A percentile compares a stretch with the other conserved stretches of the same genome.
Conservation (phyloP, 2,888 invertebrate species). For the Sminthurinus aureus region DNA sequence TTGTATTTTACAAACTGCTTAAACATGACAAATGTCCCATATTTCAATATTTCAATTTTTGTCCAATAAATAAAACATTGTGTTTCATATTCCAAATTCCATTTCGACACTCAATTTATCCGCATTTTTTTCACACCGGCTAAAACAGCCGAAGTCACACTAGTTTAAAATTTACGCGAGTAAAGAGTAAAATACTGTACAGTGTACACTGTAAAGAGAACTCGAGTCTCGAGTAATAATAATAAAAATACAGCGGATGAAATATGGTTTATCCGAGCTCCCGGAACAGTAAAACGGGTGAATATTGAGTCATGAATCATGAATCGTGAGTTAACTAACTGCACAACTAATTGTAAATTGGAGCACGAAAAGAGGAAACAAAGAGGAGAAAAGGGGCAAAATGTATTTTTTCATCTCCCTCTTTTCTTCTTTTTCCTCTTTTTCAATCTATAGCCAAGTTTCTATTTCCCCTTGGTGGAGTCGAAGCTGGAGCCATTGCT, state of each 20-base stretch:
- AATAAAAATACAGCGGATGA: no score
- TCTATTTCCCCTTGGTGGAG: neutral
- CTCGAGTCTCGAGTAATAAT: neutral
- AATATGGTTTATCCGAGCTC: neutral
- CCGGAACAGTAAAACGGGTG: neutral
- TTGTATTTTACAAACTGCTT: no score
- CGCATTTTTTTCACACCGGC: no score
- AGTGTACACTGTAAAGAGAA: neutral
- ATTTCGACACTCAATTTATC: no score
- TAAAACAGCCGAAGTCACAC: no score
- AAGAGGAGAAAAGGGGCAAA: no score
- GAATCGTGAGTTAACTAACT: constrained; percentile 26
- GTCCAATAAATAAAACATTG: no score
- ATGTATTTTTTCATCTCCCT: constrained; percentile 7
- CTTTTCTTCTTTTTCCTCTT: neutral
- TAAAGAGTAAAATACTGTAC: neutral
- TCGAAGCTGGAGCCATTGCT: neutral
- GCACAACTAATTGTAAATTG: constrained; percentile 36
- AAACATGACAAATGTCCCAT: no score
- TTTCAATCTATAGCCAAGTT: neutral
- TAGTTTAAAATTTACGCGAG: no score
- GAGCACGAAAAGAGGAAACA: neutral
- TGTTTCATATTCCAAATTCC: no score
- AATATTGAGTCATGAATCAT: neutral
- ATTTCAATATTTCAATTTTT: no score